These are phyloP conservation scores for Gortyna flavago DNA, from an alignment of 2,888 invertebrate species.

Conservation along the genomic window DNA sequence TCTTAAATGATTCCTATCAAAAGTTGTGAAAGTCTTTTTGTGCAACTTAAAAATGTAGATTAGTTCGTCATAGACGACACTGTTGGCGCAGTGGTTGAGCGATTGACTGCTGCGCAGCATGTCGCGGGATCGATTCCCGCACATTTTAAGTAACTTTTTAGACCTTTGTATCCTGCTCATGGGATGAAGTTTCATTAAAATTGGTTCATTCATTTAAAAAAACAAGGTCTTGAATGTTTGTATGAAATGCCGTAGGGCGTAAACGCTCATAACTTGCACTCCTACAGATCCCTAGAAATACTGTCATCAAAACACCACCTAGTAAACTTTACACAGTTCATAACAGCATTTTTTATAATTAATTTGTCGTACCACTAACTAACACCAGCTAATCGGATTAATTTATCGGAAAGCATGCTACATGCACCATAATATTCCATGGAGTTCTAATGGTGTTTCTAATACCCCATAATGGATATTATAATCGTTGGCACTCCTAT, in stretches of 20 bases:
- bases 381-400: slow-evolving; percentile 38
- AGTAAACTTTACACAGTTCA: neutral
- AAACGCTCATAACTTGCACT: neutral
- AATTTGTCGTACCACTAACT: slow-evolving; percentile 1
- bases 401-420: slow-evolving; percentile 57
- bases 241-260: too few species aligned
- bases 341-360: slow-evolving; percentile 14
- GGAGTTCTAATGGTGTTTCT: slow-evolving; percentile 64
- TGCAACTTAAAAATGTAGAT: neutral
- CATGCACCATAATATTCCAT: slow-evolving; percentile 60
- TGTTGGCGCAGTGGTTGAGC: too few species aligned
- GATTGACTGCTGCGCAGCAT: too few species aligned
- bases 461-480: slow-evolving; percentile 71
- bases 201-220: too few species aligned
- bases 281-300: neutral
- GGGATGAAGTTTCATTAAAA: too few species aligned
- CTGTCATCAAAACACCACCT: neutral
- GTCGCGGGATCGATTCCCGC: too few species aligned
- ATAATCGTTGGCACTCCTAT: slow-evolving; percentile 72
- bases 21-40: neutral
- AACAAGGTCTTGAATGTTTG: too few species aligned
- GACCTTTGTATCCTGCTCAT: too few species aligned
- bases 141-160: too few species aligned
- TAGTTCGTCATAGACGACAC: too few species aligned
- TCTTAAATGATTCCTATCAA: neutral